Evolutionary conservation across 2,113 vertebrate species (phyloP).

Genomic region (Grallaria varia): DNA sequence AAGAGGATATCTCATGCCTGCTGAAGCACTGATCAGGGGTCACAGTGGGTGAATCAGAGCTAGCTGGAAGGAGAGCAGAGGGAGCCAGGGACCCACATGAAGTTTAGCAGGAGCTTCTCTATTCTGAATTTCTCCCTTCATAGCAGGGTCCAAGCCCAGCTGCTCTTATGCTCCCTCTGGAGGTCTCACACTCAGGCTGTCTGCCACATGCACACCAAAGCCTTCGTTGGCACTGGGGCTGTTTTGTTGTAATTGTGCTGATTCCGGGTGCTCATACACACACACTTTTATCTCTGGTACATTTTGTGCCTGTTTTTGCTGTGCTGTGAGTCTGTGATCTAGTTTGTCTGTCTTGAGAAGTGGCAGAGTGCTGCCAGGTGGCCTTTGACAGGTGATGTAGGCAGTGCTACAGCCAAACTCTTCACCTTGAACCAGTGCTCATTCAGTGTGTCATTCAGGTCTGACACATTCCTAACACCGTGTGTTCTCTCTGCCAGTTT

Average conservation of each 20-base stretch:
- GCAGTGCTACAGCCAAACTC: not conserved
- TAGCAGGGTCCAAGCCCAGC: not conserved
- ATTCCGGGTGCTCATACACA: not conserved
- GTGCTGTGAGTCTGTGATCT: not conserved
- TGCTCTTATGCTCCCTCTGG: not conserved
- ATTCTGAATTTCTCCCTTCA: not conserved
- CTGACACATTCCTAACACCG: not conserved
- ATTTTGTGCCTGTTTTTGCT: not conserved
- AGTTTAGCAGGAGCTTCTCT: not conserved
- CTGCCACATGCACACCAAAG: accelerated
- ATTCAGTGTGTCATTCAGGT: not conserved
- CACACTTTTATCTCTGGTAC: not conserved
- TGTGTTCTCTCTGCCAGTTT: not conserved
- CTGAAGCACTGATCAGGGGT: not conserved
- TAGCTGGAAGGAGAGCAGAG: not conserved
- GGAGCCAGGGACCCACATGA: not conserved
- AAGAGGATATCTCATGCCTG: not conserved
- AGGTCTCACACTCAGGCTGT: not conserved
- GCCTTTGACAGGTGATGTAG: not conserved
- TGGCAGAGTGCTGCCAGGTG: not conserved
- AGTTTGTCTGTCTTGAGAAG: not conserved
- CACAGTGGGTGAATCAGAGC: not conserved
- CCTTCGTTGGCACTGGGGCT: not conserved
- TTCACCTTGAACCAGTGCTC: not conserved
- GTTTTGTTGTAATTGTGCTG: not conserved